Conservation (phyloP, 2,797 vertebrate genomes). For the Enteromius viviparus region DNA sequence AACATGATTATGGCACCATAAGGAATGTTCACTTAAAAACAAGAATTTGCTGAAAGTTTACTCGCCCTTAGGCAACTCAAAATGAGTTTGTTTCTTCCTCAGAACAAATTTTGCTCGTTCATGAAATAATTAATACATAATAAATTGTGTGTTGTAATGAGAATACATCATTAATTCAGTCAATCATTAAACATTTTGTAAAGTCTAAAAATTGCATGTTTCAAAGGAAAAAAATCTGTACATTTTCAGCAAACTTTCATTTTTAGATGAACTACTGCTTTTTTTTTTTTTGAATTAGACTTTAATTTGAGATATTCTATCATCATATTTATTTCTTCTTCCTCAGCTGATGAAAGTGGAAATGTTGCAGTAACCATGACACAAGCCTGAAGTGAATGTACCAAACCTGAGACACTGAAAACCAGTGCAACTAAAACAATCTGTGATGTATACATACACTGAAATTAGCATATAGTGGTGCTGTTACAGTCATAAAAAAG, state of each 20-base stretch:
- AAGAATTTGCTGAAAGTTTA: neutral
- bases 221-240: neutral
- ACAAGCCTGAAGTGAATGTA: constrained; percentile 56
- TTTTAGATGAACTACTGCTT: neutral
- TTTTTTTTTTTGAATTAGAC: neutral
- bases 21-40: neutral
- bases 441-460: neutral
- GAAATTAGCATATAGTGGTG: neutral
- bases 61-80: neutral
- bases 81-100: neutral
- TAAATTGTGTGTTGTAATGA: neutral
- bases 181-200: neutral
- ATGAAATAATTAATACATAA: neutral
- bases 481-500: neutral
- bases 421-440: neutral
- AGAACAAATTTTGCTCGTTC: neutral
- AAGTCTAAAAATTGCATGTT: neutral
- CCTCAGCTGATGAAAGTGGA: constrained; percentile 33
- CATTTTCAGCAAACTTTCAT: neutral
- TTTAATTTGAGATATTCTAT: neutral
- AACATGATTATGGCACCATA: neutral
- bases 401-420: neutral
- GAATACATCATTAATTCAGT: neutral
- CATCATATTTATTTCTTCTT: neutral
- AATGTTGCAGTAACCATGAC: constrained; percentile 55